These are phyloP conservation scores for Danio kyathit DNA, from an alignment of 2,797 vertebrate genomes.

Conservation along the genomic window DNA sequence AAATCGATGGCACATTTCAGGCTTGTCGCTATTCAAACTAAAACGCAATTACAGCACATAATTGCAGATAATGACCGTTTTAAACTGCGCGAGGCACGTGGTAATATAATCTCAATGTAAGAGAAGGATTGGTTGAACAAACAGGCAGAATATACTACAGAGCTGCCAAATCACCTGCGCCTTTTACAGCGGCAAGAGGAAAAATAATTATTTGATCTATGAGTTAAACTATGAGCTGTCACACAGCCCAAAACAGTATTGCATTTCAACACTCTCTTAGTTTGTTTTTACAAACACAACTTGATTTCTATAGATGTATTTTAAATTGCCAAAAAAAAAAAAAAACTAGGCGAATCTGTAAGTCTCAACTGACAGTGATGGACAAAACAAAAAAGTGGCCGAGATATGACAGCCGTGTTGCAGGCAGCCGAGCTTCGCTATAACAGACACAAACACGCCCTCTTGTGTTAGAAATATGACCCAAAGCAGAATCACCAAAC, in stretches of 20 bases:
- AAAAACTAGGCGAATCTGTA: background rate
- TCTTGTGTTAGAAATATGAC: conserved; percentile 71
- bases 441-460: conserved; percentile 75
- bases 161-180: background rate
- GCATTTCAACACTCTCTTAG: background rate
- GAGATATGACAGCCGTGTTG: conserved; percentile 44
- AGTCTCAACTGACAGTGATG: conserved; percentile 26
- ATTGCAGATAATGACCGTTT: conserved; percentile 60
- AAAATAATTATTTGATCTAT: background rate
- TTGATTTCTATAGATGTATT: background rate
- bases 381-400: conserved; percentile 43
- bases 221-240: background rate
- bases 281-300: background rate
- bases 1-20: conserved; percentile 57
- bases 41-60: conserved; percentile 65
- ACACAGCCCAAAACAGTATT: background rate
- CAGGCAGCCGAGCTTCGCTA: conserved; percentile 21
- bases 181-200: conserved; percentile 3
- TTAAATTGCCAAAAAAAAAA: background rate
- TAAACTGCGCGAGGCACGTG: conserved; percentile 55
- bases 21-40: conserved; percentile 60
- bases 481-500: conserved; percentile 53
- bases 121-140: conserved; percentile 41
- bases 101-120: conserved; percentile 60
- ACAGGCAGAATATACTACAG: conserved; percentile 30